Evolutionary conservation across 2,797 vertebrate genomes (phyloP).

Genomic region (Melanotaenia trifasciata): DNA sequence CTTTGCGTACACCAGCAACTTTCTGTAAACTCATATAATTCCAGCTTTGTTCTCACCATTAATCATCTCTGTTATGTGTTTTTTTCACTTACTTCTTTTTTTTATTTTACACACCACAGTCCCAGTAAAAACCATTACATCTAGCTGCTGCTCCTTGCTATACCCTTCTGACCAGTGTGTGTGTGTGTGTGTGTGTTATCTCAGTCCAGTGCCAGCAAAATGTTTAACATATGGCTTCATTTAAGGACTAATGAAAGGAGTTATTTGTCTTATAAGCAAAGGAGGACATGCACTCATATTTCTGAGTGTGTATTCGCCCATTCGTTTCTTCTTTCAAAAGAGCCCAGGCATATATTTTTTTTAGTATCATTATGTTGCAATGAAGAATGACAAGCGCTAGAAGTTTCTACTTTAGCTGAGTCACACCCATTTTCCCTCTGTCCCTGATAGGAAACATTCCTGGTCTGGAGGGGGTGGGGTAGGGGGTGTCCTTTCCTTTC

Average conservation of each 20-base stretch:
- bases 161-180: neutral
- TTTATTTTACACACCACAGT: neutral
- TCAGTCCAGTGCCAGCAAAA: constrained; percentile 38
- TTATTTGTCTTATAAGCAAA: constrained; percentile 61
- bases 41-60: neutral
- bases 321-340: neutral
- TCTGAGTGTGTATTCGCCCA: neutral
- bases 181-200: constrained; percentile 12
- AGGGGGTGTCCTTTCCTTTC: neutral
- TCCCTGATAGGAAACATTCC: constrained; percentile 22
- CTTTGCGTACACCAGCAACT: neutral
- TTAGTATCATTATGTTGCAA: neutral
- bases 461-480: constrained; percentile 17
- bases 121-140: neutral
- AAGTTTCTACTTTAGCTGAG: constrained; percentile 11
- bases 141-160: neutral
- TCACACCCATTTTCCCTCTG: constrained; percentile 42
- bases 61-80: constrained; percentile 3
- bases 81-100: neutral
- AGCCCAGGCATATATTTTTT: neutral
- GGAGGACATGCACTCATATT: neutral
- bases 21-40: neutral
- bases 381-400: neutral
- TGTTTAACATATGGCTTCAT: constrained; percentile 64
- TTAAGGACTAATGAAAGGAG: constrained; percentile 56